Evolutionary conservation across 2,888 invertebrate species (phyloP).

Genomic region (Tipula lateralis): DNA sequence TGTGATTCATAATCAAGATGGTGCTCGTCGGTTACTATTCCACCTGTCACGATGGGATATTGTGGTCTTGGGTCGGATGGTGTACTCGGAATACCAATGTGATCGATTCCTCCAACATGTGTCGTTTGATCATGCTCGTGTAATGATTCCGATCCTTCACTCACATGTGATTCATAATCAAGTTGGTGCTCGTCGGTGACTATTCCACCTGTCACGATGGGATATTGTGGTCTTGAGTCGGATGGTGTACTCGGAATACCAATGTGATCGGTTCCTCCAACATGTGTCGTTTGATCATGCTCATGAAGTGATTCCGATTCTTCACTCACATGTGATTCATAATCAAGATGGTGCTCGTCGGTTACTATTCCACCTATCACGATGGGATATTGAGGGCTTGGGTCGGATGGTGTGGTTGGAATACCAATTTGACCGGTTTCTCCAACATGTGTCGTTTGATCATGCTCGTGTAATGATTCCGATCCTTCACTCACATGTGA

Average conservation of each 20-base stretch:
- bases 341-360: background rate
- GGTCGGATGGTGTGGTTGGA: background rate
- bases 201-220: background rate
- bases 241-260: background rate
- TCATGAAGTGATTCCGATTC: background rate
- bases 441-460: background rate
- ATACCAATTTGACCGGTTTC: background rate
- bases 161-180: background rate
- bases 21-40: background rate
- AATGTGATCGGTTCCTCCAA: background rate
- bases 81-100: background rate
- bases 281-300: background rate
- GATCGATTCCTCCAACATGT: background rate
- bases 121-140: background rate
- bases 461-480: background rate
- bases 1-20: background rate
- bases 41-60: background rate
- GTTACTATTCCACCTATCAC: background rate
- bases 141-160: background rate
- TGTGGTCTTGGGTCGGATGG: background rate
- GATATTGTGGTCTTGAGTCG: background rate
- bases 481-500: background rate
- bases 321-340: background rate
- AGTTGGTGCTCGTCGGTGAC: background rate
- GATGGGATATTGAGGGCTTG: background rate